Percentiles rank a stretch among this genome's conserved stretches.
These are phyloP conservation scores for Lagria hirta DNA, from an alignment of 2,888 invertebrate genomes.

Conservation along the genomic window DNA sequence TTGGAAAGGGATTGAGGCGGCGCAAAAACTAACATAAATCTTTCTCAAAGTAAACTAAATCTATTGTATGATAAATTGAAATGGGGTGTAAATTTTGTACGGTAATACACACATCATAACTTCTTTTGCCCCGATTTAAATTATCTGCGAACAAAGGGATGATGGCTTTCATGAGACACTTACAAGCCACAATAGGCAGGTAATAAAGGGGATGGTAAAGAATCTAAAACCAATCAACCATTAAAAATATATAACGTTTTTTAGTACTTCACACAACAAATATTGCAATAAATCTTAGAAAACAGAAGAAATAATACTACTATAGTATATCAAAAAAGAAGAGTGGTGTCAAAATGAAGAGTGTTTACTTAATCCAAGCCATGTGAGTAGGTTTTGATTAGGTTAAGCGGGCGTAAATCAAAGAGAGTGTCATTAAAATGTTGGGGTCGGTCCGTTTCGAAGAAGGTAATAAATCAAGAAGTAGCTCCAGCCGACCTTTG, in stretches of 20 bases:
- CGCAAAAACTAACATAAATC: conserved; percentile 14
- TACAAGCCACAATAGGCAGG: conserved; percentile 41
- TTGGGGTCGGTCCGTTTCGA: conserved; percentile 36
- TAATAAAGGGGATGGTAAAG: conserved; percentile 34
- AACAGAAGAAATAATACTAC: too few species aligned
- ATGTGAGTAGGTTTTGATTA: too few species aligned
- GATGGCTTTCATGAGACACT: conserved; percentile 29
- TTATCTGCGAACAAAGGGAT: conserved; percentile 39
- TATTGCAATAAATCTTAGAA: too few species aligned
- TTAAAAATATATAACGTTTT: too few species aligned
- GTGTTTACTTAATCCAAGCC: too few species aligned
- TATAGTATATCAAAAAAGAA: too few species aligned
- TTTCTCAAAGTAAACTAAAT: conserved; percentile 20
- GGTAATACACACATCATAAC: conserved; percentile 46
- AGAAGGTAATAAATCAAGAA: conserved; percentile 46
- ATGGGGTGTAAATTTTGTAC: conserved; percentile 53
- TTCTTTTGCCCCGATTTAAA: conserved; percentile 41
- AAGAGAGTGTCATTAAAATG: conserved; percentile 39
- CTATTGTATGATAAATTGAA: conserved; percentile 45
- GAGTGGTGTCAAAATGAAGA: too few species aligned
- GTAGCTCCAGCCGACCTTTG: conserved; percentile 42
- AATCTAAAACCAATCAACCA: too few species aligned
- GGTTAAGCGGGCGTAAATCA: conserved; percentile 40
- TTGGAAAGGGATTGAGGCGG: not conserved
- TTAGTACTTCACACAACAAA: too few species aligned